Evolutionary conservation across 2,888 invertebrate genomes (phyloP).

Genomic region (Sarcophaga variegata): DNA sequence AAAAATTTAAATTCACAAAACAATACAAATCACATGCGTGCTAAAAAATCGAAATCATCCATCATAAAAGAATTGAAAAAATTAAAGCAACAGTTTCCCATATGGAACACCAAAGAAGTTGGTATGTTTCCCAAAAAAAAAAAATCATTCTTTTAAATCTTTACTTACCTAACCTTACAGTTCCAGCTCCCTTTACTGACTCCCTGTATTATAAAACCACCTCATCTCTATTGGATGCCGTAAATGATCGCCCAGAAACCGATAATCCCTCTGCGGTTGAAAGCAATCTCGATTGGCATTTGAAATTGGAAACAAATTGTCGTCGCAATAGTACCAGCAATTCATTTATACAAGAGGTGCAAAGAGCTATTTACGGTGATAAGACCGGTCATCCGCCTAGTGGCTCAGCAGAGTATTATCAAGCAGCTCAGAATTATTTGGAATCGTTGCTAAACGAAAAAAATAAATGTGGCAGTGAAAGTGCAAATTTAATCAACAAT

Average conservation of each 20-base stretch:
- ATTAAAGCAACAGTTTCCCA: constrained; percentile 62
- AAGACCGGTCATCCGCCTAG: constrained; percentile 74
- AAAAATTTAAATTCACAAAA: neutral
- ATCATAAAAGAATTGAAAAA: constrained; percentile 66
- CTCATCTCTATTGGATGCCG: neutral
- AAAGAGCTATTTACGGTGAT: constrained; percentile 75
- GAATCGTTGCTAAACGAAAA: constrained; percentile 61
- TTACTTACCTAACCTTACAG: neutral
- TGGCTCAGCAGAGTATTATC: constrained; percentile 74
- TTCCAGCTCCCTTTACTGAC: neutral
- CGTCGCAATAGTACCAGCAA: constrained; percentile 66
- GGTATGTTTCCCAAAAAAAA: constrained; percentile 52
- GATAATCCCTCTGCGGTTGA: constrained; percentile 31
- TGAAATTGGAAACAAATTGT: constrained; percentile 68
- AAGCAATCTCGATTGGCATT: constrained; percentile 56
- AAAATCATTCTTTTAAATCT: neutral
- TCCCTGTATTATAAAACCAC: neutral
- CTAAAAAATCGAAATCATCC: constrained; percentile 48
- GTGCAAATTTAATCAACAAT: constrained; percentile 46
- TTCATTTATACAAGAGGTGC: constrained; percentile 75
- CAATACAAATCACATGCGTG: neutral
- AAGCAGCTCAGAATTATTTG: constrained; percentile 78
- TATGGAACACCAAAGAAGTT: constrained; percentile 68
- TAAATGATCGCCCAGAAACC: neutral
- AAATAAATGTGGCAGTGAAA: constrained; percentile 9